phyloP scores from a whole-genome alignment of 2,888 invertebrate genomes.

The Cephus sareptanus region DNA sequence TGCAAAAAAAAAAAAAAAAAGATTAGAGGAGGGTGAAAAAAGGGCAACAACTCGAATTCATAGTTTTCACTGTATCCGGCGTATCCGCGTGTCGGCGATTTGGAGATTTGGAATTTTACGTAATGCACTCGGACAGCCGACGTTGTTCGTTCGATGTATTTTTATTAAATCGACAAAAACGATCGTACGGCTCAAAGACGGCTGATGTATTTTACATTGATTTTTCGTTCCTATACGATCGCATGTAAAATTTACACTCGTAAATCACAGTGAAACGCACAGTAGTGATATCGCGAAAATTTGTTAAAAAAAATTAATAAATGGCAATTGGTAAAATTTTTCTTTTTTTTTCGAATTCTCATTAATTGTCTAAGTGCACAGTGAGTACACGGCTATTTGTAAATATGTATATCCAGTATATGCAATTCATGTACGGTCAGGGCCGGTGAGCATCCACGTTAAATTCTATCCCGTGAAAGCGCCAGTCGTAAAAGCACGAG shows the following conservation, averaged over 20 bases:
- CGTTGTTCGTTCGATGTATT: background rate
- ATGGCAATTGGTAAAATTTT: too few species aligned
- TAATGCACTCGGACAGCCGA: background rate
- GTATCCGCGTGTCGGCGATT: background rate
- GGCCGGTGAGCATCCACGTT: background rate
- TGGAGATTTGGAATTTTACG: background rate
- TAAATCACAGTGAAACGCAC: too few species aligned
- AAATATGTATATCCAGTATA: background rate
- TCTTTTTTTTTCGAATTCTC: too few species aligned
- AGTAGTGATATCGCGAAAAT: too few species aligned
- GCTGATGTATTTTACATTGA: background rate
- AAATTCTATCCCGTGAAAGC: slow-evolving; percentile 5
- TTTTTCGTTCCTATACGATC: background rate
- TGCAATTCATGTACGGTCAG: background rate
- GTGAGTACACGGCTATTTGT: background rate
- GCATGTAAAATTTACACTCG: too few species aligned
- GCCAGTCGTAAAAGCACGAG: slow-evolving; percentile 17
- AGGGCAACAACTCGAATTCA: background rate
- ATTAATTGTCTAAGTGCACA: too few species aligned
- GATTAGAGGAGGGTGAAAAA: too few species aligned
- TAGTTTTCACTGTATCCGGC: background rate
- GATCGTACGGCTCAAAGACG: too few species aligned
- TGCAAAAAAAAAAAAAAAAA: background rate
- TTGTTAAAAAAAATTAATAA: too few species aligned
- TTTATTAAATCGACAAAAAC: background rate